A percentile compares a stretch with the other conserved stretches of the same genome.
Conservation (phyloP, 2,888 invertebrate genomes). For the Pheosia gnoma region DNA sequence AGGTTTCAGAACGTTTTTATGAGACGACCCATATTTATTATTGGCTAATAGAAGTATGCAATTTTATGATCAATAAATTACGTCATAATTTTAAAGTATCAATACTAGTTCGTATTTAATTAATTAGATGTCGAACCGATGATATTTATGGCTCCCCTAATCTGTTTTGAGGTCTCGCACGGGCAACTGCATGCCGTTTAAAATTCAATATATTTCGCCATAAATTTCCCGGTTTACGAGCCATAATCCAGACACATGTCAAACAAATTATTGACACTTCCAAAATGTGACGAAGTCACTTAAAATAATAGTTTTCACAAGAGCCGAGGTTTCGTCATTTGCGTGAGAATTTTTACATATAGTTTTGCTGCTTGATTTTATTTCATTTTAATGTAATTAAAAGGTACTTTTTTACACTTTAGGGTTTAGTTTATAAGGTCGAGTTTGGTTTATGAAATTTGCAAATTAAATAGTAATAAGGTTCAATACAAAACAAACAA, state of each 20-base stretch:
- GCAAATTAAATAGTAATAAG: no score
- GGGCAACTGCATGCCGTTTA: constrained; percentile 58
- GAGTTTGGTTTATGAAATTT: not conserved
- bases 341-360: constrained; percentile 32
- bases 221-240: constrained; percentile 69
- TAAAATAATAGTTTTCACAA: constrained; percentile 51
- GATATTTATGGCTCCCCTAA: constrained; percentile 37
- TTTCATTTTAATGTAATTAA: not conserved
- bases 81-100: constrained; percentile 9
- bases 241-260: constrained; percentile 70
- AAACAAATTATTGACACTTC: constrained; percentile 76
- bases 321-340: constrained; percentile 22
- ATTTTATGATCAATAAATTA: constrained; percentile 2
- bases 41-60: not conserved
- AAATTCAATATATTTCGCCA: constrained; percentile 69
- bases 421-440: not conserved
- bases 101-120: constrained; percentile 23
- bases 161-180: constrained; percentile 26
- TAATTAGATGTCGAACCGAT: constrained; percentile 34
- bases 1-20: no score
- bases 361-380: not conserved
- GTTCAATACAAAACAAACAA: no score
- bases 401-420: no score
- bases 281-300: constrained; percentile 60
- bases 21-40: not conserved